Evolutionary conservation across 2,113 vertebrate genomes (phyloP), one percentile per base, ranked within the genome.

Genomic region (Galemys pyrenaicus): DNA sequence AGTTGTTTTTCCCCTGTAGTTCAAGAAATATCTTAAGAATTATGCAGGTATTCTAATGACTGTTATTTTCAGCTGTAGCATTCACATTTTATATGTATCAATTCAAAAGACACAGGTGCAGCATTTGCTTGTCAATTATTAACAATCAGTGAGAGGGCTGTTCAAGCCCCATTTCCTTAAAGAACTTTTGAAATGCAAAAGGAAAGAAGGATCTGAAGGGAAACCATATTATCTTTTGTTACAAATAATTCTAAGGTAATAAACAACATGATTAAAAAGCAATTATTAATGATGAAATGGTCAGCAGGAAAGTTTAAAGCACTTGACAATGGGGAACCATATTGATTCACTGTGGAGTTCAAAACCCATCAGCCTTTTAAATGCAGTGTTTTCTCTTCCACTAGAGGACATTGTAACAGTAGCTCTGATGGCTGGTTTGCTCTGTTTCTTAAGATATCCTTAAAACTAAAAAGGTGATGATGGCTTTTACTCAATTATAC

Each of bases 21-120:
- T 60, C 2, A 77, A 93, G 64, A 41, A 71, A 54, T 71, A 10
- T 44, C 35, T 96, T 94, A 46, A 87, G 49, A 65, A 92, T 70
- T 95, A 78, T 96, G 22, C 71, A 77, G 9, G 37, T 96, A 95
- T 79, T 79, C 35, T 94, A 97, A 96, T 87, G 68, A 65, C 58
- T 94, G 74, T 90, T 95, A 71, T 95, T 94, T 95, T 83, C 71
- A 91, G 75, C 51, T 75, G 6, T 44, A 81, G 22, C 51, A 41
- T 51, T 94, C 92, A 60, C 22, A 91, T 92, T 96, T 96, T 78
- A 71, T 89, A 84, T 70, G 54, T 94, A 86, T 49, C 82, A 51
- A 17, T 89, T 96, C 94, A 96, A 96, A n/a, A 97, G 91, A 68
- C 92, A 96, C 78, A 96, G 89, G 87, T 97, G 90, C 71, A 91